phyloP scores from a whole-genome alignment of 2,888 invertebrate genomes.

The Phyllotreta striolata region DNA sequence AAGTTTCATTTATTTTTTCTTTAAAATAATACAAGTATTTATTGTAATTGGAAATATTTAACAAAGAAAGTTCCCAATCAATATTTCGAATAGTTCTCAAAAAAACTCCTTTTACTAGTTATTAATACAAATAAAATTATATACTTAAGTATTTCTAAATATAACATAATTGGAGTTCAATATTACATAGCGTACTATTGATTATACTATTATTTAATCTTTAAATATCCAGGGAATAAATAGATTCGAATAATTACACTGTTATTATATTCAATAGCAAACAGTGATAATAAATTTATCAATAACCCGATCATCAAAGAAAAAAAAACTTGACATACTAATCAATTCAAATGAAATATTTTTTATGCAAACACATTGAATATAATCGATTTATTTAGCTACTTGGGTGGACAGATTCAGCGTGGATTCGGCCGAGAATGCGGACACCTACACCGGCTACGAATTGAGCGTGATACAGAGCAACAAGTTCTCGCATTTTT shows the following conservation, averaged over 20 bases:
- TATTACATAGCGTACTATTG: neutral
- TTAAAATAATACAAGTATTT: too few species aligned
- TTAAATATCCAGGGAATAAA: too few species aligned
- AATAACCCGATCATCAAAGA: too few species aligned
- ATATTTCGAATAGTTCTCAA: too few species aligned
- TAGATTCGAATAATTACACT: too few species aligned
- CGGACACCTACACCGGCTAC: constrained; percentile 65
- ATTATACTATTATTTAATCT: too few species aligned
- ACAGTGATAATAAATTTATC: too few species aligned
- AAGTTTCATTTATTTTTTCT: constrained; percentile 54
- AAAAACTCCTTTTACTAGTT: constrained; percentile 10
- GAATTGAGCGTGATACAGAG: constrained; percentile 70
- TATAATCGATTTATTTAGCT: constrained; percentile 60
- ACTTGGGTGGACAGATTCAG: constrained; percentile 80
- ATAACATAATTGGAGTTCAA: neutral
- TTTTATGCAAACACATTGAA: constrained; percentile 3
- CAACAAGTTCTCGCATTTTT: constrained; percentile 76
- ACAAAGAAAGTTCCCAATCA: too few species aligned
- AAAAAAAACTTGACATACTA: neutral
- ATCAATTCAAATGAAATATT: neutral
- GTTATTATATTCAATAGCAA: too few species aligned
- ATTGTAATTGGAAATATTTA: too few species aligned
- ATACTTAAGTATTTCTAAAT: neutral
- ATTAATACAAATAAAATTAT: neutral
- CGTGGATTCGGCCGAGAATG: constrained; percentile 66